phyloP scores from a whole-genome alignment of 2,888 invertebrate genomes.

The Cataglyphis cursor region DNA sequence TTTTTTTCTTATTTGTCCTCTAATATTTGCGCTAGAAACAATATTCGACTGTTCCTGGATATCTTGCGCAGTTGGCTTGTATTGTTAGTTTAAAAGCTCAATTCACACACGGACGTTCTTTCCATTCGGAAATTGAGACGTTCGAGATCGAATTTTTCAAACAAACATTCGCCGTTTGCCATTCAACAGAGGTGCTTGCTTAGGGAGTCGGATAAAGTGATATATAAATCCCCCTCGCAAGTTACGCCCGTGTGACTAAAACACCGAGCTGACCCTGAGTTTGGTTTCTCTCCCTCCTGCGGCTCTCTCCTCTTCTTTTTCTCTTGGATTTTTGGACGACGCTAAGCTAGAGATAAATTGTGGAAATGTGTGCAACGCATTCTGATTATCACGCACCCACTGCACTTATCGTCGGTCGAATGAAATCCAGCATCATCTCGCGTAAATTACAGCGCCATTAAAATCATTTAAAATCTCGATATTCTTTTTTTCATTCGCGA shows the following conservation, averaged over 20 bases:
- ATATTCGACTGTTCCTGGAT: background rate
- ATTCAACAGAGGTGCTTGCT: conserved; percentile 16
- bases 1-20: background rate
- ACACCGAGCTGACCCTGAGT: background rate
- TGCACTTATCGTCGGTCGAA: conserved; percentile 8
- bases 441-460: background rate
- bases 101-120: conserved; percentile 19
- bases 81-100: conserved; percentile 37
- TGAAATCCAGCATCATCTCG: conserved; percentile 41
- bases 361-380: conserved; percentile 53
- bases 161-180: conserved; percentile 24
- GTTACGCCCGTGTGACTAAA: conserved; percentile 34
- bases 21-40: background rate
- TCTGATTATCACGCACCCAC: conserved; percentile 58
- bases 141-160: conserved; percentile 32
- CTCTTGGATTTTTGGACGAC: conserved; percentile 20
- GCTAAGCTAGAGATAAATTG: conserved; percentile 61
- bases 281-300: conserved; percentile 3
- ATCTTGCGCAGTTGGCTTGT: background rate
- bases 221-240: conserved; percentile 34
- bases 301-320: background rate
- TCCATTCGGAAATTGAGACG: conserved; percentile 29
- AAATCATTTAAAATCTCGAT: background rate
- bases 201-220: conserved; percentile 36
- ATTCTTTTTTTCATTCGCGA: background rate